These are phyloP conservation scores for Synergus gifuensis DNA, from an alignment of 2,888 invertebrate species.

Conservation along the genomic window DNA sequence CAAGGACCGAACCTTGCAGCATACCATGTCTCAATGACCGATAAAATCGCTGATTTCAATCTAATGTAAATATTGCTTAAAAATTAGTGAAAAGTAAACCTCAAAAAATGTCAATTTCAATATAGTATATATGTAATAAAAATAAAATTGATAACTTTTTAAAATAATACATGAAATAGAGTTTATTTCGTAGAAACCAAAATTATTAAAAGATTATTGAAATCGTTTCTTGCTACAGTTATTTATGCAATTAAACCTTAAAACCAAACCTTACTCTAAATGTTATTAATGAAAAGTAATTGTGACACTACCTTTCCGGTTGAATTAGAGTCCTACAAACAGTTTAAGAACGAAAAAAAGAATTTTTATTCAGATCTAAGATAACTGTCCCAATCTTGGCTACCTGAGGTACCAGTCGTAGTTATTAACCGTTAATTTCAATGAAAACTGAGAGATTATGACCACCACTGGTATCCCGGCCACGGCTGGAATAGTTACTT, in stretches of 20 bases:
- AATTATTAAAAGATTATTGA: background rate
- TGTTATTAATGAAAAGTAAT: slow-evolving; percentile 31
- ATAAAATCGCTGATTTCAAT: background rate
- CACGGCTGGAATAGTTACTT: too few relatives aligned
- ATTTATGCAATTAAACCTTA: slow-evolving; percentile 43
- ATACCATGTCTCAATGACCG: background rate
- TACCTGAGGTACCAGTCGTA: too few relatives aligned
- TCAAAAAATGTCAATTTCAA: background rate
- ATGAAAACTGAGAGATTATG: too few relatives aligned
- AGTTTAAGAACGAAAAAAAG: slow-evolving; percentile 65
- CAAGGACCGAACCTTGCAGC: background rate
- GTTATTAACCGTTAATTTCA: too few relatives aligned
- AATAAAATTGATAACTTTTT: background rate
- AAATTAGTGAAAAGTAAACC: background rate
- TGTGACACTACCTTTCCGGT: slow-evolving; percentile 67
- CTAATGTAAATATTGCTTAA: background rate
- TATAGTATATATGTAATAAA: background rate
- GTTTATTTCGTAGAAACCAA: background rate
- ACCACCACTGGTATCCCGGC: too few relatives aligned
- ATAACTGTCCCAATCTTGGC: too few relatives aligned
- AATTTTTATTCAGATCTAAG: slow-evolving; percentile 49
- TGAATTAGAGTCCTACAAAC: slow-evolving; percentile 73
- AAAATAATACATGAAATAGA: background rate
- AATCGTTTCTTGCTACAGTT: background rate
- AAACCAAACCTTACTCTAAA: slow-evolving; percentile 43